Conservation (phyloP, 2,113 vertebrate genomes). For the Cyphomyrus plagiostoma region DNA sequence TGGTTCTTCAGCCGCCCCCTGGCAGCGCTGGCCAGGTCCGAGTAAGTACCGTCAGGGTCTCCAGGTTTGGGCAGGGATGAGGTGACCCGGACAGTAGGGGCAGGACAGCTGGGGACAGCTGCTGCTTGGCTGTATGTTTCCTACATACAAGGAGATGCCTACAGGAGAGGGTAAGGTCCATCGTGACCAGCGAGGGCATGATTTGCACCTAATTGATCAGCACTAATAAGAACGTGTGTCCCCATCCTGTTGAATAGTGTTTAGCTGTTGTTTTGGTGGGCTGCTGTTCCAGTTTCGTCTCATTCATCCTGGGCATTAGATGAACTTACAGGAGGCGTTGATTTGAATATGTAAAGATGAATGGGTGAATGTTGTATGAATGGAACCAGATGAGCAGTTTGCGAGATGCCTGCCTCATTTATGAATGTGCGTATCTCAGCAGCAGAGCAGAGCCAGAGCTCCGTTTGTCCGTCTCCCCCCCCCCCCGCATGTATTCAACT, state of each 20-base stretch:
- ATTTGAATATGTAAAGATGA: not conserved
- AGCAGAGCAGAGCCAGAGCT: slow-evolving; percentile 18
- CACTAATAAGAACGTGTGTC: not conserved
- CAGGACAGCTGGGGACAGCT: not conserved
- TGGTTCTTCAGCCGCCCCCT: slow-evolving; percentile 93
- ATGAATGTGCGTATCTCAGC: slow-evolving; percentile 5
- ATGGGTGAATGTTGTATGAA: not conserved
- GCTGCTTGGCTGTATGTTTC: not conserved
- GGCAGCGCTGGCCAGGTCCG: slow-evolving; percentile 76
- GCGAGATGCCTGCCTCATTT: not conserved
- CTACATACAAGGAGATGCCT: not conserved
- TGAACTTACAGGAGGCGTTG: not conserved
- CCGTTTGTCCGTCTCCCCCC: not conserved
- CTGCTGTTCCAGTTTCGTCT: not conserved
- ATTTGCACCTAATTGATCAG: not conserved
- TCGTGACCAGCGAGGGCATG: not conserved
- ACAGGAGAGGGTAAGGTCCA: not conserved
- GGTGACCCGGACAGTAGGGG: not conserved
- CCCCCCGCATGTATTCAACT: slow-evolving; percentile 1
- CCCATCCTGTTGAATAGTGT: not conserved
- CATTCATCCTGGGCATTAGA: not conserved
- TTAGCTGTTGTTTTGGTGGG: not conserved
- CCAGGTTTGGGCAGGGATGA: not conserved
- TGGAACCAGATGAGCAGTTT: not conserved
- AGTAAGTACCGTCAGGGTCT: slow-evolving; percentile 73